Base-by-base conservation (phyloP, 2,888 invertebrate species). In the Camponotus fellah region DNA sequence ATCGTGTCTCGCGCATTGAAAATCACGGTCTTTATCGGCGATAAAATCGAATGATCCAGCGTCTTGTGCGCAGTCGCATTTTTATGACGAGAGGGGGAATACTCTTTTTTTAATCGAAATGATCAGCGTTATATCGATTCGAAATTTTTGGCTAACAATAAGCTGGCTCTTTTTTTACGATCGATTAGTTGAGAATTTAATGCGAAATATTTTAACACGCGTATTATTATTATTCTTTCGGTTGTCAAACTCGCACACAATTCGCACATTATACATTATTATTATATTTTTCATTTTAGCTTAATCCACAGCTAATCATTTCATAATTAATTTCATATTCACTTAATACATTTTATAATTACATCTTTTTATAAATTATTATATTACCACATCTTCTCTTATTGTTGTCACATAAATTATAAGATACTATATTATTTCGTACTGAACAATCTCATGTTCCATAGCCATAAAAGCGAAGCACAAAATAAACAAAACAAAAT, bases 101-200 rank as follows among this genome's bases (percentile, higher is more conserved):
- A n/a, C 32, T 40, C 37, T 26, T 26, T 26, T 40, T 26, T 58
- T 43, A 21, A 80, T 68, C 62, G 46, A 26, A 40, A 49, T 2
- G 26, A 26, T 26, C 26, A 26, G 4, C 26, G 37, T 32, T 66
- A 49, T 4, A 60, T 66, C 32, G 40, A 69, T 12, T 69, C 64
- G 49, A 64, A 49, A 77, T 65, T 83, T 77, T 82, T 58, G 76
- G 60, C 85, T 14, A 62, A 26, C 26, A 26, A 26, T 26, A 26
- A 72, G 60, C 74, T 65, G 65, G 60, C 68, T 82, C 81, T 89
- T 91, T 82, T 80, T 89, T 91, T 91, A 91, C 85, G 88, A 89
- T 85, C 90, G 85, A 82, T 89, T 85, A 83, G 58, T 43, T 66
- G 69, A 85, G 82, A 88, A 89, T 87, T 88, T 82, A 69, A 81